Base-by-base conservation (phyloP, 2,113 vertebrate species). In the Limnothrissa miodon region DNA sequence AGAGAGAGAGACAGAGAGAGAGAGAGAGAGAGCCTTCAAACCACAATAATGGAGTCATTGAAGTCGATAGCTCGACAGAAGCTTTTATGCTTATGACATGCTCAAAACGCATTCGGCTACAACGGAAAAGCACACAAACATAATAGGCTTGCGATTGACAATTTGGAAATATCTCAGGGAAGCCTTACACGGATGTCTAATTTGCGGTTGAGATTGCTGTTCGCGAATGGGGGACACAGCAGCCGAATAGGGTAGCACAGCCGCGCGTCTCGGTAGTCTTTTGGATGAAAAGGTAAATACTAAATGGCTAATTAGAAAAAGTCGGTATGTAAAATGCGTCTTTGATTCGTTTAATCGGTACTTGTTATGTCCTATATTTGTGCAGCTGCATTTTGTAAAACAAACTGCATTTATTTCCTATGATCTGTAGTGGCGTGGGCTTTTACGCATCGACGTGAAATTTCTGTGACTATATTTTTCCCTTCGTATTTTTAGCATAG, bases 31-130 rank as follows among this genome's bases (percentile, higher is more conserved):
- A 74, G 66, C 17, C 66, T 74, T 74, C 66, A 74, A 74, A 74
- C 66, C 66, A 74, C 66, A 74, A 74, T 39, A 74, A 74, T 74
- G 66, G 66, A 74, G 66, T 74, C 66, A 74, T 33, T 74, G 66
- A 74, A 74, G 66, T 74, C 66, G 66, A 74, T 74, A 11, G 66
- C 29, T 74, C 66, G 66, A 74, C 66, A 74, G 66, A 15, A 74
- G 66, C 66, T 29, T 36, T 11, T 74, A 74, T 15, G 29, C 66
- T 74, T 39, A 74, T 74, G 66, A 74, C 66, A 74, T 33, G 25
- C 66, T 74, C 29, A 33, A 74, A 74, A 33, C 66, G 33, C 29
- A 74, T 74, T n/a, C n/a, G n/a, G n/a, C n/a, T n/a, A 74, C 29
- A 33, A 74, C 25, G 66, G 66, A 74, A 29, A 36, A 29, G 66